Evolutionary conservation across 2,888 invertebrate species (phyloP).

Genomic region (Anarsia innoxiella): DNA sequence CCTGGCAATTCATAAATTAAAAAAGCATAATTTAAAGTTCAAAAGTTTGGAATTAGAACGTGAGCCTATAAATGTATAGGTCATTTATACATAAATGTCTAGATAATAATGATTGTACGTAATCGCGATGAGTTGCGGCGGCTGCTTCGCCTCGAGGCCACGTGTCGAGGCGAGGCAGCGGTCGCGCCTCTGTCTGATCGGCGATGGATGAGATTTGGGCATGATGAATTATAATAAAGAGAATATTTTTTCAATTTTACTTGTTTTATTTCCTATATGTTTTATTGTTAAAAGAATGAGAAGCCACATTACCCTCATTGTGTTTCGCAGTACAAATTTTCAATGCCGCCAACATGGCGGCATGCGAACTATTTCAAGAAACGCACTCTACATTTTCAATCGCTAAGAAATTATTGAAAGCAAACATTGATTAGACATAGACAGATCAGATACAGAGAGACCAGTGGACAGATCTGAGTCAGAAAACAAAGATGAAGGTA

Average conservation of each 20-base stretch:
- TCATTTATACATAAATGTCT: conserved; percentile 25
- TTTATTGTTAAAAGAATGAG: no score
- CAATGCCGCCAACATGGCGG: no score
- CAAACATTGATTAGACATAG: no score
- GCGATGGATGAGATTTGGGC: conserved; percentile 58
- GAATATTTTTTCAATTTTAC: conserved; percentile 58
- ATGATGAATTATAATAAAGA: conserved; percentile 68
- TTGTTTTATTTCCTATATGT: conserved; percentile 38
- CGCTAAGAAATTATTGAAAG: no score
- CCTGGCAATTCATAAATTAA: conserved; percentile 34
- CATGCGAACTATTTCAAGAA: no score
- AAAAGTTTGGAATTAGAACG: no score
- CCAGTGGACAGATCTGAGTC: no score
- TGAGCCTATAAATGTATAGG: neutral
- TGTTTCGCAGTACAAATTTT: no score
- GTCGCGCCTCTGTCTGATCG: conserved; percentile 40
- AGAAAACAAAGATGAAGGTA: no score
- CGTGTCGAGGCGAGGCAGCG: neutral
- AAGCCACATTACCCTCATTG: no score
- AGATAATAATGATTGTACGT: conserved; percentile 50
- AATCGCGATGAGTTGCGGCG: conserved; percentile 39
- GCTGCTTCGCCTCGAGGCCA: neutral
- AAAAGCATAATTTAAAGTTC: conserved; percentile 30
- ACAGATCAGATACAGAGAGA: no score
- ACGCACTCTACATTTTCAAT: no score